Base-by-base conservation (phyloP, 2,113 vertebrate genomes). In the Myrmecophaga tridactyla region DNA sequence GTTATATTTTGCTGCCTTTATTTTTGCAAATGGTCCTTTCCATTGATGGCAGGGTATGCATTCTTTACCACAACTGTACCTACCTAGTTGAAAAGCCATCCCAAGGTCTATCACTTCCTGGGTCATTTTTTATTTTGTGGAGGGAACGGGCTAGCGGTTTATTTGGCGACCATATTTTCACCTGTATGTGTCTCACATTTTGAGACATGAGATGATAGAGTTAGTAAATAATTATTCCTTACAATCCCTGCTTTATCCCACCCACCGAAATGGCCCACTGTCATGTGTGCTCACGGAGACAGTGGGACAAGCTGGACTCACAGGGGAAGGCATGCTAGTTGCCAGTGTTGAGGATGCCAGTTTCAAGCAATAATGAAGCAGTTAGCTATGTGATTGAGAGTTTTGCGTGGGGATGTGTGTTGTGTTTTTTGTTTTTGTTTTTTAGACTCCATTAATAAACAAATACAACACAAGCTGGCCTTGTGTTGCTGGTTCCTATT, bases 391-490 rank as follows among this genome's bases (percentile, higher is more conserved):
- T 39, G 88, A 8, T 13, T 5, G 92, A 75, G 95, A 77, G 80
- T 76, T 25, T 43, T 53, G 86, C 73, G 48, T 51, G 84, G 77
- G 92, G 87, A 18, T 70, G 70, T 36, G 70, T 89, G 96, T 75
- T 48, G 84, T 31, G 69, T n/a, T 75, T 86, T 65, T 43, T 20
- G 27, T 63, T 67, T 92, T 78, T 93, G 21, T 86, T 67, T 27
- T 97, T 89, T 92, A 96, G 96, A 96, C 95, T 97, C 93, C 98
- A 95, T 98, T 97, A 94, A 97, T 97, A 96, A 96, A 95, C 84
- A 97, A 96, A 82, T 73, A 84, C 81, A 96, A 90, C 98, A 97
- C 98, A 97, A 98, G 98, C 98, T 98, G 98, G 98, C 90, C 98
- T 99, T 98, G 98, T 97, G 98, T 95, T 97, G 96, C 94, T 95